phyloP scores from a whole-genome alignment of 2,113 vertebrate species.

The Labeo catla region DNA sequence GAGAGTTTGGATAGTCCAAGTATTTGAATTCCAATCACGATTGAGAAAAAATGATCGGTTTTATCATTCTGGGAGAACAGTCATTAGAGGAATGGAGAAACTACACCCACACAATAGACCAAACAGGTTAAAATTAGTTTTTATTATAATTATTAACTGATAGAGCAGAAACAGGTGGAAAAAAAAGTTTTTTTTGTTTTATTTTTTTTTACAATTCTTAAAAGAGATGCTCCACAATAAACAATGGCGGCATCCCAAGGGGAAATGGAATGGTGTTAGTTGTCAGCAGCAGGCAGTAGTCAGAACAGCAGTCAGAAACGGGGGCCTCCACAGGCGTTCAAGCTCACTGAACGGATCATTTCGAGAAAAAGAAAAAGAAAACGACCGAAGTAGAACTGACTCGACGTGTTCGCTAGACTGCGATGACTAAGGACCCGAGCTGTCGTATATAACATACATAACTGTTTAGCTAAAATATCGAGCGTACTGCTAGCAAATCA shows the following conservation, averaged over 20 bases:
- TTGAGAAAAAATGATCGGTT: background rate
- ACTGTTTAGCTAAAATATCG: constrained; percentile 26
- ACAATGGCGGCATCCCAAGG: constrained; percentile 60
- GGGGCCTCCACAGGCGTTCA: constrained; percentile 29
- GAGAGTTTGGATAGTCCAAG: background rate
- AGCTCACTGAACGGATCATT: constrained; percentile 7
- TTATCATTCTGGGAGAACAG: background rate
- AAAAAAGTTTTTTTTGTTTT: constrained; percentile 57
- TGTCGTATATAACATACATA: constrained; percentile 1
- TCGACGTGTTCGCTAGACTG: background rate
- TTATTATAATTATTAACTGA: constrained; percentile 79
- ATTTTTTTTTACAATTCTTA: constrained; percentile 71
- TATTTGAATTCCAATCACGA: background rate
- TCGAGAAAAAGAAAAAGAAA: constrained; percentile 38
- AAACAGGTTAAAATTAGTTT: constrained; percentile 82
- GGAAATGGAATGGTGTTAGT: constrained; percentile 77
- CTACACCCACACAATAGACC: constrained; percentile 58
- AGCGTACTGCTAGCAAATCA: constrained; percentile 15
- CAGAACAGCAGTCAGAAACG: constrained; percentile 61
- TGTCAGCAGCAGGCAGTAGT: constrained; percentile 70
- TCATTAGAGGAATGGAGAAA: background rate
- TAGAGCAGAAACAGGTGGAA: constrained; percentile 66
- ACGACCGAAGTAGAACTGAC: background rate
- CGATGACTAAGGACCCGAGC: constrained; percentile 1
- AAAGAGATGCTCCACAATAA: constrained; percentile 56